Conservation (phyloP, 2,888 invertebrate species). For the Acanthosepion pharaonis region DNA sequence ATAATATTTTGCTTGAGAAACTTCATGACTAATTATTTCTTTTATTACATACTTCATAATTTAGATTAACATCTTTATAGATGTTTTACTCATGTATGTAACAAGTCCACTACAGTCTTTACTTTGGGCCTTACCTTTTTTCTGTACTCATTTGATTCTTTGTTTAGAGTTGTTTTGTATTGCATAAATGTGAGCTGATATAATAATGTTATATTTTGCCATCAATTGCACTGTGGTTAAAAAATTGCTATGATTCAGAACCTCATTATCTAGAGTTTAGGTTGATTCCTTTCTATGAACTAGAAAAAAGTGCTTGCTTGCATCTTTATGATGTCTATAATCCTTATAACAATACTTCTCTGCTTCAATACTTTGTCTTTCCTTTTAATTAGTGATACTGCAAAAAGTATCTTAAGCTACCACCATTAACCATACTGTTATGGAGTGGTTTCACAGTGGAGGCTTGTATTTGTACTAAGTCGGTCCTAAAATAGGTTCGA, state of each 20-base stretch:
- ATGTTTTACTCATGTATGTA: background rate
- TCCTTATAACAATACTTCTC: conserved; percentile 43
- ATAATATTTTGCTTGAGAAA: background rate
- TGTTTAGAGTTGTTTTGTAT: background rate
- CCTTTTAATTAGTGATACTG: conserved; percentile 43
- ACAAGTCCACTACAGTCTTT: conserved; percentile 34
- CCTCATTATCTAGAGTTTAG: conserved; percentile 40
- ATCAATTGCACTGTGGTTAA: conserved; percentile 5
- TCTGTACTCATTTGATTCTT: background rate
- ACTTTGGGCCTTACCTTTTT: background rate
- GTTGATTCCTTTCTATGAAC: conserved; percentile 25
- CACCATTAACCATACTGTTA: background rate
- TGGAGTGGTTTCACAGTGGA: no score
- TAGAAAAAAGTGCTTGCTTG: background rate
- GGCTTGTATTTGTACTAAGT: no score
- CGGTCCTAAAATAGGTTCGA: no score
- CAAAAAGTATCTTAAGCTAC: background rate
- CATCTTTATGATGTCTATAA: background rate
- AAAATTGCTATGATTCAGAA: conserved; percentile 45
- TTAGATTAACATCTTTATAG: conserved; percentile 10
- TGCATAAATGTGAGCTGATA: background rate
- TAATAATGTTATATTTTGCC: background rate
- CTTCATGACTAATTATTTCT: conserved; percentile 33
- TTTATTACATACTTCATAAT: background rate
- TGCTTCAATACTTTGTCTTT: conserved; percentile 42